These are phyloP conservation scores for Gymnogyps californianus DNA, from an alignment of 2,113 vertebrate genomes.

Conservation along the genomic window DNA sequence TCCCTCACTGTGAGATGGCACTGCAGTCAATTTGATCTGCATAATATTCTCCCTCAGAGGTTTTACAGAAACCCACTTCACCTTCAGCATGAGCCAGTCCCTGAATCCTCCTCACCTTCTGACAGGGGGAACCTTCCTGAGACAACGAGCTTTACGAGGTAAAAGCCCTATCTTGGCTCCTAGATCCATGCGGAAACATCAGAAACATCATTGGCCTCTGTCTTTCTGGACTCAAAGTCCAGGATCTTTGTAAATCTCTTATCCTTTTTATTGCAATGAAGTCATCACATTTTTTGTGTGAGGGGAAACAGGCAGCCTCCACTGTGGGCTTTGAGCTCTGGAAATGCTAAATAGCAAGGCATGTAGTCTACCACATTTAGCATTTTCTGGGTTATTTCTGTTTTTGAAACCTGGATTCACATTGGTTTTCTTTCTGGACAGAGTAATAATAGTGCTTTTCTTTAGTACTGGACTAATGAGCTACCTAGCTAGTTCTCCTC, in stretches of 20 bases:
- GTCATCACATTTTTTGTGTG: not conserved
- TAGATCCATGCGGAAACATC: not conserved
- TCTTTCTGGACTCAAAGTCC: not conserved
- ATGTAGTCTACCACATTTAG: not conserved
- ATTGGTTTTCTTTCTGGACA: not conserved
- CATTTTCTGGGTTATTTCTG: fast-evolving
- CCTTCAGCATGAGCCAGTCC: not conserved
- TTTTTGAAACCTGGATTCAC: not conserved
- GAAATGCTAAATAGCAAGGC: not conserved
- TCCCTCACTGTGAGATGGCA: not conserved
- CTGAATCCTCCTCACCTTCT: not conserved
- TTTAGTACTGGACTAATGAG: not conserved
- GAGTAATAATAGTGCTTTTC: not conserved
- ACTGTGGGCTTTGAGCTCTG: not conserved
- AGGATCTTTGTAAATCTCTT: fast-evolving
- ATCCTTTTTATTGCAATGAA: not conserved
- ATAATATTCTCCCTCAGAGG: not conserved
- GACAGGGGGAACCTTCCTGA: not conserved
- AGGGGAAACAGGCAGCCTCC: not conserved
- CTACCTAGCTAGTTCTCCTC: not conserved
- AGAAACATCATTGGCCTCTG: not conserved
- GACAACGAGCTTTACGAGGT: not conserved
- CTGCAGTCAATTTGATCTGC: not conserved
- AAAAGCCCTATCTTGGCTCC: not conserved
- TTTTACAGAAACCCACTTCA: not conserved